Evolutionary conservation across 2,113 vertebrate genomes (phyloP).

Genomic region (Xiphophorus couchianus): DNA sequence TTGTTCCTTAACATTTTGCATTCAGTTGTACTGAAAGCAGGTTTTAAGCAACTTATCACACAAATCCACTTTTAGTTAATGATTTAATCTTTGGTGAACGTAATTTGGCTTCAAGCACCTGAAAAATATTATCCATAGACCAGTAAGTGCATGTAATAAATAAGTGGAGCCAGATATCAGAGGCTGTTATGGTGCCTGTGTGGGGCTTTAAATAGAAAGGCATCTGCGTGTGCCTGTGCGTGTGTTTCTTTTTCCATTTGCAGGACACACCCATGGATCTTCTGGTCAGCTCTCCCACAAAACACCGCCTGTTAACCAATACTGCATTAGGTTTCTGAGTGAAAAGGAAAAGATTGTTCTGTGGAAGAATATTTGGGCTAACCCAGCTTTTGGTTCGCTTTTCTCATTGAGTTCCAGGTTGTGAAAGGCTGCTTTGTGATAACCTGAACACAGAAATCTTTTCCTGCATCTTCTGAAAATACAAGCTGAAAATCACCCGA

Average conservation of each 20-base stretch:
- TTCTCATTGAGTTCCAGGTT: background rate
- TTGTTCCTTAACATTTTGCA: background rate
- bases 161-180: slow-evolving; percentile 48
- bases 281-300: slow-evolving; percentile 55
- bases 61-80: slow-evolving; percentile 41
- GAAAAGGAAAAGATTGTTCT: slow-evolving; percentile 24
- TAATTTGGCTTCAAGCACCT: slow-evolving; percentile 20
- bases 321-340: slow-evolving; percentile 9
- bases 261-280: slow-evolving; percentile 65
- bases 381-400: slow-evolving; percentile 1
- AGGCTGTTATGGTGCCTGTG: slow-evolving; percentile 47
- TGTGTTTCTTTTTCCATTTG: slow-evolving; percentile 71
- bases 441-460: background rate
- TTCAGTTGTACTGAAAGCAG: slow-evolving; percentile 12
- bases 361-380: background rate
- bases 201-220: slow-evolving; percentile 73
- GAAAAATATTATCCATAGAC: slow-evolving; percentile 19
- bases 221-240: slow-evolving; percentile 62
- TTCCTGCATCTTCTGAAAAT: too few relatives aligned
- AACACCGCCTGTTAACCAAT: slow-evolving; percentile 45
- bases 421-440: background rate
- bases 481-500: too few relatives aligned
- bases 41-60: slow-evolving; percentile 23
- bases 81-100: slow-evolving; percentile 28
- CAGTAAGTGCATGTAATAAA: slow-evolving; percentile 40